Conservation (phyloP, 2,797 vertebrate genomes). For the Macropus fuliginosus region DNA sequence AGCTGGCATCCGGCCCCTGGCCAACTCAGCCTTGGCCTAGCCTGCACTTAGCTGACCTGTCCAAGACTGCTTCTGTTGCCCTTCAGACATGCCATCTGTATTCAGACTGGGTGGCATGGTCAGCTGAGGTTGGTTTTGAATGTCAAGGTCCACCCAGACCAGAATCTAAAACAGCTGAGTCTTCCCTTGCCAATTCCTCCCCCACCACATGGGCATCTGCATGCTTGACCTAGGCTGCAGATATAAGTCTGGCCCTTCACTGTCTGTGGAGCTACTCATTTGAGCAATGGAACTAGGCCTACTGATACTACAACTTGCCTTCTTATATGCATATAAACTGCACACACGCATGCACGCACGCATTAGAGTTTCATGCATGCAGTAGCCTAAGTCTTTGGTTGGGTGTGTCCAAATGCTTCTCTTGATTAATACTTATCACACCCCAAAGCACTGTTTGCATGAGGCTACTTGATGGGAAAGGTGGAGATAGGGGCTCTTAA, state of each 20-base stretch:
- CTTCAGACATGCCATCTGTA: slow-evolving; percentile 15
- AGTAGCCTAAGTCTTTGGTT: slow-evolving; percentile 29
- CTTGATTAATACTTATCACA: background rate
- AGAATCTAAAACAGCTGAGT: slow-evolving; percentile 24
- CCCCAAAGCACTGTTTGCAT: slow-evolving; percentile 7
- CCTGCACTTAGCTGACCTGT: slow-evolving; percentile 18
- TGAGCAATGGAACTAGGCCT: background rate
- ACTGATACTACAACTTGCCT: background rate
- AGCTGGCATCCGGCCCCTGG: slow-evolving; percentile 21
- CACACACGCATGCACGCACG: background rate
- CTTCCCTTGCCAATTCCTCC: slow-evolving; percentile 2
- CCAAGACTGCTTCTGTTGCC: slow-evolving; percentile 13
- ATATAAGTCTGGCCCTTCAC: background rate
- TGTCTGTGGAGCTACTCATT: background rate
- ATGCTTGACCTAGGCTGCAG: background rate
- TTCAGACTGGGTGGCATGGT: slow-evolving; percentile 13
- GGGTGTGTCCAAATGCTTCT: slow-evolving; percentile 13
- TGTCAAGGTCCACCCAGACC: slow-evolving; percentile 4
- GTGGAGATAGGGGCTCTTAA: background rate
- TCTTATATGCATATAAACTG: background rate
- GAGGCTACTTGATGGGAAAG: background rate
- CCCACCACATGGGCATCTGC: slow-evolving; percentile 10
- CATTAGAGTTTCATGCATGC: background rate
- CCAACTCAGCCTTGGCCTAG: slow-evolving; percentile 31
- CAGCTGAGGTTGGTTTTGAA: slow-evolving; percentile 39